A percentile compares a stretch with the other conserved stretches of the same genome.
Conservation (phyloP, 2,113 vertebrate species). For the Ceyx cyanopectus region DNA sequence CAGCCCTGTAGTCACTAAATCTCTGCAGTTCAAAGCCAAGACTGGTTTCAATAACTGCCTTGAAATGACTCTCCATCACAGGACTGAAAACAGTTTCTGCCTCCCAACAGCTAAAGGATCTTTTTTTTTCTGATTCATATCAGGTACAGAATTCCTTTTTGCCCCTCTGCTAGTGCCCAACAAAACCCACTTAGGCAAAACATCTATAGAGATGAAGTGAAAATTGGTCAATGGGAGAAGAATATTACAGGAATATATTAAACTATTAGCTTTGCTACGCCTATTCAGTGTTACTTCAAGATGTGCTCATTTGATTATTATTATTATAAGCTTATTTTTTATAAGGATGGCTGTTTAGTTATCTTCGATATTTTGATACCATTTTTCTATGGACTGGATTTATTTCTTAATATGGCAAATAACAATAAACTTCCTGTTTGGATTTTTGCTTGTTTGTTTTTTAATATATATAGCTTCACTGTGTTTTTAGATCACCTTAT, state of each 20-base stretch:
- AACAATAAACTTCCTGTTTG: not conserved
- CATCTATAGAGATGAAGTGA: not conserved
- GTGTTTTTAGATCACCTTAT: constrained; percentile 49
- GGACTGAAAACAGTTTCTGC: not conserved
- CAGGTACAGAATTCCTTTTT: not conserved
- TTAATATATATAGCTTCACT: not conserved
- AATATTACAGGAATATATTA: not conserved
- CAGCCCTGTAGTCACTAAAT: not conserved
- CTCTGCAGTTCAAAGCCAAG: not conserved
- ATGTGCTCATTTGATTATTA: not conserved
- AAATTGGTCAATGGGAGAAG: not conserved
- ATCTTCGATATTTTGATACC: not conserved
- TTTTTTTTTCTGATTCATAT: not conserved
- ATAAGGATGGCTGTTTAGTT: not conserved
- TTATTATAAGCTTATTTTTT: not conserved
- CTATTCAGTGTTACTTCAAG: not conserved
- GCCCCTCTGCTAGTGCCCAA: not conserved
- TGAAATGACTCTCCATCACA: not conserved
- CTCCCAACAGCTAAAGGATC: not conserved
- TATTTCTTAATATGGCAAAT: not conserved
- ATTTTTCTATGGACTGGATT: not conserved
- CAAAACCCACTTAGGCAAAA: not conserved
- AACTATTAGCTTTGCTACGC: not conserved
- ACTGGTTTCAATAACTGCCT: not conserved
- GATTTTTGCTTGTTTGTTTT: not conserved